Conservation (phyloP, 2,113 vertebrate species). For the Chloebia gouldiae region DNA sequence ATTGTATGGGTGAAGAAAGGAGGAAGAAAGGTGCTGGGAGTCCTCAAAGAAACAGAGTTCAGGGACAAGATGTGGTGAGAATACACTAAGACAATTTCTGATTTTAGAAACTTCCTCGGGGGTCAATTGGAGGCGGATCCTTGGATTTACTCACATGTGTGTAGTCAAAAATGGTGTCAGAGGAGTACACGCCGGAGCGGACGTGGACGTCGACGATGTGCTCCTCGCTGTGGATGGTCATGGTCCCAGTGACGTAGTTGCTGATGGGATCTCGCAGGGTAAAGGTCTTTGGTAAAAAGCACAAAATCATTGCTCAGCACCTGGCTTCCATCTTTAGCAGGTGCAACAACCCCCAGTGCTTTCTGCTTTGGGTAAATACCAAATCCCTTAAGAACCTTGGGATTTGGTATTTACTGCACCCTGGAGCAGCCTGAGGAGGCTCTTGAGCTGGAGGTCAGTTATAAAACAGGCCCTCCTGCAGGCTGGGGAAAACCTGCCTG, state of each 20-base stretch:
- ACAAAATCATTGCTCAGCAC: not conserved
- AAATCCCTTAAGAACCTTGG: not conserved
- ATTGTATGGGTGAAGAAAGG: not conserved
- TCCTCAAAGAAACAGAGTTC: not conserved
- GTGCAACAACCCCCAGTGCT: not conserved
- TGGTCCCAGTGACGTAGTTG: slow-evolving; percentile 54
- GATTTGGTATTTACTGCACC: not conserved
- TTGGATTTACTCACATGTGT: slow-evolving; percentile 55
- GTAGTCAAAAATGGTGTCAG: slow-evolving; percentile 75
- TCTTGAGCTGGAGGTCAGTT: not conserved
- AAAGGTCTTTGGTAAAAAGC: slow-evolving; percentile 29
- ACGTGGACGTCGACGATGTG: slow-evolving; percentile 31
- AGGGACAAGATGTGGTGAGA: not conserved
- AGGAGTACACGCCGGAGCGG: slow-evolving; percentile 63
- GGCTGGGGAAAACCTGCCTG: not conserved
- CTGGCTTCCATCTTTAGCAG: not conserved
- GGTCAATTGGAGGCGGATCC: too few species aligned
- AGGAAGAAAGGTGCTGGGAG: not conserved
- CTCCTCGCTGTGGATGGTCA: slow-evolving; percentile 61
- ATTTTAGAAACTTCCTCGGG: not conserved
- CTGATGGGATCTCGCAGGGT: not conserved
- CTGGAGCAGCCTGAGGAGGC: not conserved
- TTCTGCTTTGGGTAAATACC: not conserved
- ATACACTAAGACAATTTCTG: not conserved
- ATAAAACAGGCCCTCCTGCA: not conserved